These are phyloP conservation scores for Exocentrus adspersus DNA, from an alignment of 2,888 invertebrate genomes.

Conservation along the genomic window DNA sequence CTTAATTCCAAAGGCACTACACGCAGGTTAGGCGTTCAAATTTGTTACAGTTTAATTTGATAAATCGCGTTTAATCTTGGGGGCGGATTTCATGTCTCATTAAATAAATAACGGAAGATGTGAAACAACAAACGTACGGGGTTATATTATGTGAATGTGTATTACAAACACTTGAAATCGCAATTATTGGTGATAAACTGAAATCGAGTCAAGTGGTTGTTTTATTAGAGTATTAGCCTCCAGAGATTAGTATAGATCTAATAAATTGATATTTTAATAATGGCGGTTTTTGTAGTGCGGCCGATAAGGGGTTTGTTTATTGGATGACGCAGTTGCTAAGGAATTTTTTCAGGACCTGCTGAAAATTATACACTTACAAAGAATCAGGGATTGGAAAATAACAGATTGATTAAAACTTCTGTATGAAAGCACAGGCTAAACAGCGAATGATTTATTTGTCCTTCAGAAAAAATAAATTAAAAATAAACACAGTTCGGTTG, in stretches of 20 bases:
- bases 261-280: too few species aligned
- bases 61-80: conserved; percentile 6
- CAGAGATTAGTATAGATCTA: too few species aligned
- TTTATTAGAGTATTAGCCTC: neutral
- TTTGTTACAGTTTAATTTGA: conserved; percentile 11
- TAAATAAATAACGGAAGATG: neutral
- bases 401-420: too few species aligned
- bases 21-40: neutral
- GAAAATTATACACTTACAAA: too few species aligned
- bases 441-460: neutral
- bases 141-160: neutral
- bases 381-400: too few species aligned
- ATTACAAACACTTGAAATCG: neutral
- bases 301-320: neutral
- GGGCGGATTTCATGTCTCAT: neutral
- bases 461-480: neutral
- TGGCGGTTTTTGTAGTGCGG: too few species aligned
- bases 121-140: neutral
- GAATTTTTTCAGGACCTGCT: too few species aligned
- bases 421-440: too few species aligned
- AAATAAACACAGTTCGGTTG: neutral
- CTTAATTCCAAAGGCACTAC: neutral
- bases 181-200: neutral
- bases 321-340: neutral
- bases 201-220: neutral